Evolutionary conservation across 2,888 invertebrate species (phyloP).

Genomic region (Sminthurinus aureus): DNA sequence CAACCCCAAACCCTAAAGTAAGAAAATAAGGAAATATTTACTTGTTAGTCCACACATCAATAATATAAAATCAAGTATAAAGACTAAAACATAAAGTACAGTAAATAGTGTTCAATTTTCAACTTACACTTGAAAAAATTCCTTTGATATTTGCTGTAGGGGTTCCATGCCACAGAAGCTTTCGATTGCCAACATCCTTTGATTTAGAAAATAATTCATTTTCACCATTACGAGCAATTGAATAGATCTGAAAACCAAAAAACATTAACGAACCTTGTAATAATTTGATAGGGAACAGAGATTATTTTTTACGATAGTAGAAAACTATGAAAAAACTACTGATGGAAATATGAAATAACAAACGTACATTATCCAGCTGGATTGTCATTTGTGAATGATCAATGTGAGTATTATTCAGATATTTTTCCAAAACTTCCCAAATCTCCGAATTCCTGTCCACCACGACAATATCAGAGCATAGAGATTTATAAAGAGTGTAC

Average conservation of each 20-base stretch:
- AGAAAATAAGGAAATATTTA: no score
- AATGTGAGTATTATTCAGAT: slow-evolving; percentile 91
- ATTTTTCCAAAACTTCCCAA: slow-evolving; percentile 76
- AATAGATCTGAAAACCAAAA: slow-evolving; percentile 29
- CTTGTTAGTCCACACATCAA: no score
- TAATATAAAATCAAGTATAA: neutral
- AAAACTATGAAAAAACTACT: neutral
- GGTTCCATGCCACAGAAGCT: slow-evolving; percentile 96
- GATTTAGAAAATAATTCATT: slow-evolving; percentile 85
- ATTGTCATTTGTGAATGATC: slow-evolving; percentile 81
- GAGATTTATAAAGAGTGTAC: slow-evolving; percentile 85
- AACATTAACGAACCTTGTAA: no score
- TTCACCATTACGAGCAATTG: slow-evolving; percentile 80
- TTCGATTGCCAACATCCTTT: slow-evolving; percentile 80
- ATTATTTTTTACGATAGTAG: no score
- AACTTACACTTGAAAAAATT: slow-evolving; percentile 82
- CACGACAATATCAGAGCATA: slow-evolving; percentile 82
- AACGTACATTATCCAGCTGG: neutral
- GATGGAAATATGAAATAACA: neutral
- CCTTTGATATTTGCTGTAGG: slow-evolving; percentile 93
- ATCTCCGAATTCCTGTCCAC: slow-evolving; percentile 74
- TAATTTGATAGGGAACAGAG: no score
- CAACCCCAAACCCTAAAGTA: no score
- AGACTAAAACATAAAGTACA: neutral
- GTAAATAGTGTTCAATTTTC: no score